Conservation (phyloP, 1,140 invertebrate species). For the Drosophila busckii region DNA sequence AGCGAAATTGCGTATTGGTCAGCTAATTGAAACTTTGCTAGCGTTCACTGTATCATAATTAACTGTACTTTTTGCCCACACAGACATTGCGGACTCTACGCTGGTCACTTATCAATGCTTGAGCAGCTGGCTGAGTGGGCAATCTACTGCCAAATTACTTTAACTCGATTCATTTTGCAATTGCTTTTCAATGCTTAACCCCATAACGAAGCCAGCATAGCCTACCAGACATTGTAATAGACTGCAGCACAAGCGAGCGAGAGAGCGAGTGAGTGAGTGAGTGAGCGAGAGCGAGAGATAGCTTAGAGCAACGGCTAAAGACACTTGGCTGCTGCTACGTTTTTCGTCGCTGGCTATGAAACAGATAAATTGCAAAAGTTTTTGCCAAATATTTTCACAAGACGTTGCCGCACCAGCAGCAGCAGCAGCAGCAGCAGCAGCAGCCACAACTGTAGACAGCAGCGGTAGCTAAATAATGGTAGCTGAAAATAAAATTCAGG, state of each 20-base stretch:
- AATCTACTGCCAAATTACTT: slow-evolving; percentile 69
- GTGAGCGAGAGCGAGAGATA: slow-evolving; percentile 45
- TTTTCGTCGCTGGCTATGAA: slow-evolving; percentile 70
- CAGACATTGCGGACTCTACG: background rate
- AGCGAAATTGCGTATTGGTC: no score
- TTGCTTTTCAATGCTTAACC: slow-evolving; percentile 26
- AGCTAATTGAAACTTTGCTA: no score
- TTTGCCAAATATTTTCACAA: slow-evolving; percentile 75
- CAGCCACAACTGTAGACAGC: background rate
- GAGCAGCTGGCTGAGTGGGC: slow-evolving; percentile 17
- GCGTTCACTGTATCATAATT: no score
- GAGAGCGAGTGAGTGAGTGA: background rate
- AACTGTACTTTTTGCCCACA: background rate
- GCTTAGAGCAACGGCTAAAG: slow-evolving; percentile 21
- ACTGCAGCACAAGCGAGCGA: background rate
- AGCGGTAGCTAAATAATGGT: background rate
- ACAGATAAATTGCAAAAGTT: slow-evolving; percentile 77
- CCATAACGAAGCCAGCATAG: no score
- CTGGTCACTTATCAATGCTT: slow-evolving; percentile 41
- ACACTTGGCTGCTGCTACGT: slow-evolving; percentile 44
- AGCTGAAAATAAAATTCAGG: slow-evolving; percentile 1
- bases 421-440: background rate
- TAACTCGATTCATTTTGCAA: slow-evolving; percentile 71
- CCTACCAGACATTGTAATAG: slow-evolving; percentile 2
- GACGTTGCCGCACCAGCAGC: slow-evolving; percentile 36